Conservation (phyloP, 2,888 invertebrate species). For the Drosophila subquinaria region DNA sequence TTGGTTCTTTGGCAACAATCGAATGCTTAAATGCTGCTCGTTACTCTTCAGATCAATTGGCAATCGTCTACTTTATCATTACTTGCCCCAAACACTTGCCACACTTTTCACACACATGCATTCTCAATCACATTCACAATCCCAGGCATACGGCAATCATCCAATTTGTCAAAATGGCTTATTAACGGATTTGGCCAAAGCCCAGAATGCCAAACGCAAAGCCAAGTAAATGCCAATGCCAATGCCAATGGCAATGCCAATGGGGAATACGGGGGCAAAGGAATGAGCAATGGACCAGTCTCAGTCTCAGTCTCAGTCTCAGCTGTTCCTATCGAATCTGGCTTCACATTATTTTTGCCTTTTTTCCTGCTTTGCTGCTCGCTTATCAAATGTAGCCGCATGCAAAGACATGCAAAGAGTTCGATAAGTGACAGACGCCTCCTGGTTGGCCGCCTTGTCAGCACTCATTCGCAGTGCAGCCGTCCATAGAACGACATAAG, state of each 20-base stretch:
- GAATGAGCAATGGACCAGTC: slow-evolving; percentile 32
- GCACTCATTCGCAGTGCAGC: slow-evolving; percentile 32
- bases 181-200: slow-evolving; percentile 75
- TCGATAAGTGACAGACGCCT: slow-evolving; percentile 57
- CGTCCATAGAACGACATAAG: slow-evolving; percentile 11
- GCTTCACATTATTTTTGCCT: slow-evolving; percentile 7
- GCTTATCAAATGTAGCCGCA: slow-evolving; percentile 68
- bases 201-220: slow-evolving; percentile 59
- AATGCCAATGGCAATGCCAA: too few species aligned
- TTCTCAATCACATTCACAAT: slow-evolving; percentile 3
- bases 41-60: slow-evolving; percentile 42
- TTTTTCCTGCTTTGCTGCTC: slow-evolving; percentile 18
- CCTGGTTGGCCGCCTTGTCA: slow-evolving; percentile 53
- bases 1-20: slow-evolving; percentile 26
- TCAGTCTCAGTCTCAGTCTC: slow-evolving; percentile 11
- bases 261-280: slow-evolving; percentile 18
- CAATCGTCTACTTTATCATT: slow-evolving; percentile 32
- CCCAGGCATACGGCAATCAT: slow-evolving; percentile 59
- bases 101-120: slow-evolving; percentile 9
- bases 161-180: slow-evolving; percentile 80
- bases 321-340: slow-evolving; percentile 40
- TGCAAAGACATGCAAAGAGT: slow-evolving; percentile 59
- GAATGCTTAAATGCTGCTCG: slow-evolving; percentile 38
- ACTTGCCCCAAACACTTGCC: slow-evolving; percentile 28
- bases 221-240: slow-evolving; percentile 49